Conservation (phyloP, 2,888 invertebrate species). For the Epinotia demarniana region DNA sequence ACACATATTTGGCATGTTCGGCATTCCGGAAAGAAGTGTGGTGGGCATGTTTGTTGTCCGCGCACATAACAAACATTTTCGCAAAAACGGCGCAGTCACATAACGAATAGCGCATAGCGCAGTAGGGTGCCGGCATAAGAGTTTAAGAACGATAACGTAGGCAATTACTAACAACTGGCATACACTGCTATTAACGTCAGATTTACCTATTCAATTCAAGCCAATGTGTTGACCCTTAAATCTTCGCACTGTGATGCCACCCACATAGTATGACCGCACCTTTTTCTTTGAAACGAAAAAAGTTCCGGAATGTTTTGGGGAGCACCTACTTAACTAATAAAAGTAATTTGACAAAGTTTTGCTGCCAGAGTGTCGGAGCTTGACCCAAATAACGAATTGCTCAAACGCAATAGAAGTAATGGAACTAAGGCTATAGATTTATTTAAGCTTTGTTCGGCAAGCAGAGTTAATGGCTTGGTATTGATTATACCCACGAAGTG, state of each 20-base stretch:
- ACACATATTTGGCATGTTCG: no score
- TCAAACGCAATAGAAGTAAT: constrained; percentile 40
- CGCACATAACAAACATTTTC: no score
- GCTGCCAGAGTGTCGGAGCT: constrained; percentile 29
- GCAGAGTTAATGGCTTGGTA: constrained; percentile 34
- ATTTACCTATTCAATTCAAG: not conserved
- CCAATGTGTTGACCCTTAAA: not conserved
- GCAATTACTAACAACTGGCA: not conserved
- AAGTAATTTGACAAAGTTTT: constrained; percentile 43
- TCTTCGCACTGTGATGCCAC: not conserved
- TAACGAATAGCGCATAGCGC: no score
- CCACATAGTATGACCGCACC: constrained; percentile 8
- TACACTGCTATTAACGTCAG: not conserved
- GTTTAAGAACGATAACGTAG: not conserved
- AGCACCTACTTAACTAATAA: constrained; percentile 42
- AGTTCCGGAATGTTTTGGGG: constrained; percentile 33
- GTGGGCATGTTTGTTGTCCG: no score
- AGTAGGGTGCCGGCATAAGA: no score
- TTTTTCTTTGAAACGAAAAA: constrained; percentile 14
- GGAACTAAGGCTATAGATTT: constrained; percentile 42
- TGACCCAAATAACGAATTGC: constrained; percentile 42
- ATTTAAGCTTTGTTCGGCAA: constrained; percentile 41
- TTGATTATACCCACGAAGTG: constrained; percentile 31
- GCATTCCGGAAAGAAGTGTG: no score
- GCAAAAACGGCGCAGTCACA: no score